Base-by-base conservation (phyloP, 2,888 invertebrate species). In the Luffia ferchaultella region DNA sequence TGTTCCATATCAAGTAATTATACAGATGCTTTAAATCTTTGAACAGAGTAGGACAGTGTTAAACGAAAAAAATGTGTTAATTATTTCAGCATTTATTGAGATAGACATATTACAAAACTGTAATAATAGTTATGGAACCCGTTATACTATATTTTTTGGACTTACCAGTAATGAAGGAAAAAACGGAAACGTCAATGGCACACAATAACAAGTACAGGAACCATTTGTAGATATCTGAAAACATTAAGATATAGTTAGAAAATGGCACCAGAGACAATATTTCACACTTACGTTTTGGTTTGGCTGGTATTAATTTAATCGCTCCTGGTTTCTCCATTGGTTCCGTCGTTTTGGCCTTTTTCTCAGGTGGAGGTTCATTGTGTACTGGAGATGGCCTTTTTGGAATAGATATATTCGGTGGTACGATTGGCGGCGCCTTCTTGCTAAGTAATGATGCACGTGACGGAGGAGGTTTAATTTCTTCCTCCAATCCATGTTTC, bases 401-500 rank as follows among this genome's bases (percentile, higher is more conserved):
- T 44, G 82, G 76, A 62, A 76, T 72, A 19, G 86, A 80, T 57
- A 87, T 63, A 55, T 82, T 70, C 44, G 84, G 67, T 47, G 84
- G 72, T 1, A 42, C 42, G 0, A 86, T 71, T 46, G 84, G 72
- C 47, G 84, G 72, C 0, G 86, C 71, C 55, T 89, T 86, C 66
- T 83, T 82, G 55, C 88, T 89, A 62, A 91, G 88, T 1, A 88
- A 70, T 1, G 87, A 82, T 48, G 89, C 87, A 51, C 93, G 85
- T 2, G 93, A 92, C 1, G 92, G 92, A 15, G 95, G 93, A n/a
- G 93, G 93, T 63, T 93, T 93, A 0, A 90, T 87, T 77, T 93
- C 94, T 70, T 96, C 95, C 66, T 93, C 93, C 50, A 96, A 75
- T 41, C 96, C 96, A 62, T 95, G 96, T 48, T 95, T 95, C 58